phyloP scores from a whole-genome alignment of 2,888 invertebrate genomes.

The Steinernema carpocapsae region DNA sequence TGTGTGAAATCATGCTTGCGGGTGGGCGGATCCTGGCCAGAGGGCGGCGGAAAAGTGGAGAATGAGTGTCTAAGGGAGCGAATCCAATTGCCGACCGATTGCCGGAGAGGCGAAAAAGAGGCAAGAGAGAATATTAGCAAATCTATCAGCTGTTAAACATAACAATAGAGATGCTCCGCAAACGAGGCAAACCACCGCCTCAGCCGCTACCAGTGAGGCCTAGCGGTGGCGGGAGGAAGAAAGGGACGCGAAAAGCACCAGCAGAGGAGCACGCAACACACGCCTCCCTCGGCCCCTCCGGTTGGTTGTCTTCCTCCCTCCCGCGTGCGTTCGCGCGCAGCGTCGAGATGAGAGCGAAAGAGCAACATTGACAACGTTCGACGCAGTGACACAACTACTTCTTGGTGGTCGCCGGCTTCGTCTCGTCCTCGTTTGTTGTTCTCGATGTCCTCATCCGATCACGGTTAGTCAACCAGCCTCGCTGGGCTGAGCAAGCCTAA shows the following conservation, averaged over 20 bases:
- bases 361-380: slow-evolving; percentile 35
- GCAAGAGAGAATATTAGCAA: neutral
- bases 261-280: slow-evolving; percentile 8
- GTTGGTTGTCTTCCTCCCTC: slow-evolving; percentile 26
- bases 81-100: slow-evolving; percentile 2
- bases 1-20: neutral
- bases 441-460: slow-evolving; percentile 26
- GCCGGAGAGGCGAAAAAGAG: slow-evolving; percentile 11
- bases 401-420: slow-evolving; percentile 19
- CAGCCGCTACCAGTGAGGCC: neutral
- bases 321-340: slow-evolving; percentile 21
- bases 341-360: slow-evolving; percentile 29
- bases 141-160: slow-evolving; percentile 30
- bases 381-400: slow-evolving; percentile 33
- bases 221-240: too few species aligned
- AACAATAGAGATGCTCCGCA: slow-evolving; percentile 25
- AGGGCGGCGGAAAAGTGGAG: neutral
- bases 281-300: slow-evolving; percentile 25
- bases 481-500: too few species aligned
- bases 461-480: slow-evolving; percentile 20
- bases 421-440: slow-evolving; percentile 12
- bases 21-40: neutral
- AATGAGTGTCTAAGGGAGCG: neutral
- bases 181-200: neutral
- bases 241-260: neutral